These are phyloP conservation scores for Microcebus murinus DNA, from an alignment of 2,113 vertebrate species.

Conservation along the genomic window DNA sequence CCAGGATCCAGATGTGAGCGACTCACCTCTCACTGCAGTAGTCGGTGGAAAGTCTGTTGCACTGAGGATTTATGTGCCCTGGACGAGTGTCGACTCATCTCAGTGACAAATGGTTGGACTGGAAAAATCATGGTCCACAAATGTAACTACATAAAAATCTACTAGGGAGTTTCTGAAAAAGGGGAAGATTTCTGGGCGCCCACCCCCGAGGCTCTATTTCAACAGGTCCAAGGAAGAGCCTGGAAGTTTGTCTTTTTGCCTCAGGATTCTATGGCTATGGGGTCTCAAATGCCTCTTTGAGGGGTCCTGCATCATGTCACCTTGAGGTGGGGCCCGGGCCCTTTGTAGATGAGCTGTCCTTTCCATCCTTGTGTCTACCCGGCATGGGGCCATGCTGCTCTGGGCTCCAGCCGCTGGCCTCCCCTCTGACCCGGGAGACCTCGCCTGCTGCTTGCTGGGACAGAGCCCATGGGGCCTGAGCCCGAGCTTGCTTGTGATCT, in stretches of 20 bases:
- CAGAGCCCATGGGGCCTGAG: neutral
- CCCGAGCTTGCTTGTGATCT: neutral
- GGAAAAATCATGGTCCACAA: neutral
- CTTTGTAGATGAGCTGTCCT: rapidly evolving
- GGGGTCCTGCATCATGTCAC: neutral
- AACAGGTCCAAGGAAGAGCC: neutral
- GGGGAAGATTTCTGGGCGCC: neutral
- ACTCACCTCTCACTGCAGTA: neutral
- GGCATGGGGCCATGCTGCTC: neutral
- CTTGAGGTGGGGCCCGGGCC: rapidly evolving
- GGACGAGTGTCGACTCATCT: neutral
- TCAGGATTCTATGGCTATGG: neutral
- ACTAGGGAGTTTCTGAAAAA: neutral
- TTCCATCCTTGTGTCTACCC: too few relatives aligned
- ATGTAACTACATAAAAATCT: too few relatives aligned
- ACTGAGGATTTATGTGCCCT: too few relatives aligned
- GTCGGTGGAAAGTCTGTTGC: neutral
- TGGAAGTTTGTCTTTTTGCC: neutral
- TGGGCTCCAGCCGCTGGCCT: neutral
- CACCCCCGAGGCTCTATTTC: rapidly evolving
- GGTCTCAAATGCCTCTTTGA: rapidly evolving
- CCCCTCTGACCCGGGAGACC: too few relatives aligned
- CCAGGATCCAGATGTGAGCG: constrained; percentile 55
- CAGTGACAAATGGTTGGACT: neutral
- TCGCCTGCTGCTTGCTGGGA: rapidly evolving